These are phyloP conservation scores for Meloidogyne hapla DNA, from an alignment of 1,140 invertebrate species.

Conservation along the genomic window DNA sequence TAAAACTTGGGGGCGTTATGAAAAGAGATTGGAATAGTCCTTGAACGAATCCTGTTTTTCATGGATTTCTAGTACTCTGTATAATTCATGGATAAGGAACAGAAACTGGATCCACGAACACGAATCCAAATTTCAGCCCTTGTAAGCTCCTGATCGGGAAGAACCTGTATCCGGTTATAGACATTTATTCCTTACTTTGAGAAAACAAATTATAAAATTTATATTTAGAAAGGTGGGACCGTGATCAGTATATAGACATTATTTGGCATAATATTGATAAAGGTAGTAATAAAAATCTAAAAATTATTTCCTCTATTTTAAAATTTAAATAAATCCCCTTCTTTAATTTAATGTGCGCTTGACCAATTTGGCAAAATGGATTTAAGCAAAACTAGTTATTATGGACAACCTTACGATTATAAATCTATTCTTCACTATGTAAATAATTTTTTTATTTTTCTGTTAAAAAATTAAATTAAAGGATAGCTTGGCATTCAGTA, in stretches of 20 bases:
- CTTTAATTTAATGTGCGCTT: conserved; percentile 50
- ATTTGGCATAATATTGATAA: conserved; percentile 64
- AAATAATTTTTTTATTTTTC: background rate
- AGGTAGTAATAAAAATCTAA: conserved; percentile 31
- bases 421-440: conserved; percentile 61
- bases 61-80: too few relatives aligned
- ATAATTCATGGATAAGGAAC: too few relatives aligned
- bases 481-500: conserved; percentile 60
- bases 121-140: too few relatives aligned
- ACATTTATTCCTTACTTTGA: too few relatives aligned
- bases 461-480: background rate
- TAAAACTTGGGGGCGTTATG: too few relatives aligned
- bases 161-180: too few relatives aligned
- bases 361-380: conserved; percentile 66
- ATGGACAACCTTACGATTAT: conserved; percentile 63
- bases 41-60: too few relatives aligned
- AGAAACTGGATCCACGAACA: too few relatives aligned
- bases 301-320: background rate
- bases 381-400: conserved; percentile 61
- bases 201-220: too few relatives aligned
- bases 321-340: conserved; percentile 10
- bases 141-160: too few relatives aligned
- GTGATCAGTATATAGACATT: conserved; percentile 62
- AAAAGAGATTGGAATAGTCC: too few relatives aligned
- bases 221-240: conserved; percentile 52